phyloP scores from a whole-genome alignment of 2,113 vertebrate species.

The Neomonachus schauinslandi region DNA sequence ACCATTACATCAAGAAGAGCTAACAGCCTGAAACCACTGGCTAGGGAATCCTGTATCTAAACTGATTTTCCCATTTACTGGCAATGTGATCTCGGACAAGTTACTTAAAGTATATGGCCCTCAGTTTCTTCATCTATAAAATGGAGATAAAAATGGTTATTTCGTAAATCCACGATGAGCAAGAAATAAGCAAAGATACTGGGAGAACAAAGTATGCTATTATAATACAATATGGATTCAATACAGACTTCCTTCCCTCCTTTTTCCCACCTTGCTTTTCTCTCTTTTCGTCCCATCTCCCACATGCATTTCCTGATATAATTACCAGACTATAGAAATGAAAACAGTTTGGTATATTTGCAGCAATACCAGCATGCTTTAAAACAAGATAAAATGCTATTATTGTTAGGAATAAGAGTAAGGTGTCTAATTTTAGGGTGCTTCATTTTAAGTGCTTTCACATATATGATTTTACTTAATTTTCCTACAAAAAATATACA shows the following conservation, averaged over 20 bases:
- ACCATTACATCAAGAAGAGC: neutral
- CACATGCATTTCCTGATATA: neutral
- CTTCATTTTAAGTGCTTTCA: neutral
- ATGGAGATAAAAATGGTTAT: neutral
- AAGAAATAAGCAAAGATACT: neutral
- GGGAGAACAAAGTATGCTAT: neutral
- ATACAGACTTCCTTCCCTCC: neutral
- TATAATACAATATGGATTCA: neutral
- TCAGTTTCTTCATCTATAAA: neutral
- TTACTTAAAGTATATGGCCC: neutral
- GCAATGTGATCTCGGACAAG: neutral
- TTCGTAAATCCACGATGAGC: neutral
- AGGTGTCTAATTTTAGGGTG: neutral
- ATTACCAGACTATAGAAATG: neutral
- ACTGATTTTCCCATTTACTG: neutral
- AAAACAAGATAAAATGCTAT: neutral
- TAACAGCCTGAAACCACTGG: neutral
- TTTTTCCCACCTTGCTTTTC: neutral
- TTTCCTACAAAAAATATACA: neutral
- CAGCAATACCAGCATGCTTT: neutral
- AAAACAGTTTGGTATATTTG: neutral
- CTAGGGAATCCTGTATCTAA: neutral
- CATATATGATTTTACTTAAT: neutral
- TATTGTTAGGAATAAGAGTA: neutral
- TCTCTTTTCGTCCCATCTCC: neutral